Percentiles rank a stretch among this genome's conserved stretches.
phyloP scores from a whole-genome alignment of 2,888 invertebrate genomes.

The Pyralis farinalis region DNA sequence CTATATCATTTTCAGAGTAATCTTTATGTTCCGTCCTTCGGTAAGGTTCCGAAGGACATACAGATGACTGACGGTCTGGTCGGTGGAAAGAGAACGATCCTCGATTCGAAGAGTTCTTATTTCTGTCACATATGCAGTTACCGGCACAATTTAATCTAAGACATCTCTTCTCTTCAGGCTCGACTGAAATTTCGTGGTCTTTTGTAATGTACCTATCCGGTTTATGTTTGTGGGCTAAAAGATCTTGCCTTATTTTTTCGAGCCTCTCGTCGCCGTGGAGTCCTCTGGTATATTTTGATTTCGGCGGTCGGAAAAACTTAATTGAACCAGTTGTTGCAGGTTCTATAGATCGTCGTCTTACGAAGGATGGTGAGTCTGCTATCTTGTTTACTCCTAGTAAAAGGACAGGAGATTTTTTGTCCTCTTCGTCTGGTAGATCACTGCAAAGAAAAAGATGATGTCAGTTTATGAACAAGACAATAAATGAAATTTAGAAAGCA shows the following conservation, averaged over 20 bases:
- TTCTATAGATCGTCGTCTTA: slow-evolving; percentile 62
- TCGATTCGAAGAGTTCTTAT: slow-evolving; percentile 54
- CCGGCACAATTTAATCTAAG: slow-evolving; percentile 61
- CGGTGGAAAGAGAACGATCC: slow-evolving; percentile 72
- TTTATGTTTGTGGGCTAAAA: slow-evolving; percentile 63
- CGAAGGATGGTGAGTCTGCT: slow-evolving; percentile 64
- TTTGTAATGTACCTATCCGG: slow-evolving; percentile 68
- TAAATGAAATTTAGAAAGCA: too few relatives aligned
- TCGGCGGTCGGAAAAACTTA: slow-evolving; percentile 67
- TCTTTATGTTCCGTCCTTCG: slow-evolving; percentile 44
- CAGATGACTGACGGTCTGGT: slow-evolving; percentile 50
- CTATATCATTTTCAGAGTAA: slow-evolving; percentile 67
- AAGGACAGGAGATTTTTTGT: slow-evolving; percentile 81
- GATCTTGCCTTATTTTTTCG: slow-evolving; percentile 70
- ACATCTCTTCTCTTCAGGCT: slow-evolving; percentile 53
- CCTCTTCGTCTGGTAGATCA: slow-evolving; percentile 82
- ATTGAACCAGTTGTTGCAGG: slow-evolving; percentile 62
- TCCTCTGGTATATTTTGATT: slow-evolving; percentile 69
- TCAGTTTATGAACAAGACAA: slow-evolving; percentile 1
- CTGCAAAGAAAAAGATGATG: slow-evolving; percentile 54
- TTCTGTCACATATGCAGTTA: slow-evolving; percentile 65
- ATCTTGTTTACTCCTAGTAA: slow-evolving; percentile 83
- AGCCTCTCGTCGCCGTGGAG: slow-evolving; percentile 68
- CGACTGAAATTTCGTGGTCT: slow-evolving; percentile 54
- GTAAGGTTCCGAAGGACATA: slow-evolving; percentile 53